phyloP scores from a whole-genome alignment of 2,113 vertebrate genomes.

The Alces alces region DNA sequence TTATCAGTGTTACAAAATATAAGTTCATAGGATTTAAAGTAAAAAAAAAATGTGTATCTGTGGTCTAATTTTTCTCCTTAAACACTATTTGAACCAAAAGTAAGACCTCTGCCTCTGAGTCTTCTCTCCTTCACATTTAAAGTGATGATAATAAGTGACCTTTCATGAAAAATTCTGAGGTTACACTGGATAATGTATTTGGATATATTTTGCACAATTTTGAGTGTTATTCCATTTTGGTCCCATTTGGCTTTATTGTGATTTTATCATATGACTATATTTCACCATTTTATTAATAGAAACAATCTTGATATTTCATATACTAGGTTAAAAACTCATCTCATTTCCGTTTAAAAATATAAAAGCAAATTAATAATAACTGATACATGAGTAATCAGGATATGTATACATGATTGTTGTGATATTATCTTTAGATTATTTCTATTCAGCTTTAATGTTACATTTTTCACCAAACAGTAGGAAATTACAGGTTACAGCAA shows the following conservation, averaged over 20 bases:
- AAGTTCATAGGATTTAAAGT: not conserved
- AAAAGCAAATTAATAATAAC: not conserved
- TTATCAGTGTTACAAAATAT: not conserved
- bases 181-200: not conserved
- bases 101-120: not conserved
- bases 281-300: not conserved
- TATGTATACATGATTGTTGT: not conserved
- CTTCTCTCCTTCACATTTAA: not conserved
- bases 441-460: not conserved
- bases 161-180: not conserved
- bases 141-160: not conserved
- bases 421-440: not conserved
- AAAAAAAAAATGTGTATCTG: not conserved
- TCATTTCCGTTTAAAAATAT: not conserved
- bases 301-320: not conserved
- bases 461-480: not conserved
- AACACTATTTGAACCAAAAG: not conserved
- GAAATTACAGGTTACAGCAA: not conserved
- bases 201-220: not conserved
- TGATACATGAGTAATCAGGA: not conserved
- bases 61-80: not conserved
- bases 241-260: not conserved
- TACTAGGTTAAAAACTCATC: not conserved
- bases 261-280: not conserved
- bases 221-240: not conserved